Conservation (phyloP, 2,888 invertebrate species). For the Parnassius orleans region DNA sequence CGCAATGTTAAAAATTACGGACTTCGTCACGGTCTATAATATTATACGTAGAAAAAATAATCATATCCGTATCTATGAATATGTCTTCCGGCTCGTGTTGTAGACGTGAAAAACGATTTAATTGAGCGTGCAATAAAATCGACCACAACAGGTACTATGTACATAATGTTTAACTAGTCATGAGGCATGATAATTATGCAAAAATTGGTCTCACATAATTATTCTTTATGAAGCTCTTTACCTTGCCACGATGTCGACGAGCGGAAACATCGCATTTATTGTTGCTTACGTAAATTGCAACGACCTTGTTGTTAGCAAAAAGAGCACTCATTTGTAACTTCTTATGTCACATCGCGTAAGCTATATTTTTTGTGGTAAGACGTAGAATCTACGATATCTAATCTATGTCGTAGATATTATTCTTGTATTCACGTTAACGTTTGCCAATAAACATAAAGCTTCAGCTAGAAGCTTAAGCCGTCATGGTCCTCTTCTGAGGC, state of each 20-base stretch:
- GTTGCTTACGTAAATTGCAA: slow-evolving; percentile 13
- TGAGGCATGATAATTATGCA: slow-evolving; percentile 2
- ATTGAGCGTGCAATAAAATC: not conserved
- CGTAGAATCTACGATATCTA: too few relatives aligned
- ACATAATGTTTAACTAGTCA: too few relatives aligned
- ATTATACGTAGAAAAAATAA: not conserved
- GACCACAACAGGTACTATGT: not conserved
- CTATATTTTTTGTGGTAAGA: not conserved
- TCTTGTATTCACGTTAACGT: not conserved
- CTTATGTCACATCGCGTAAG: slow-evolving; percentile 19
- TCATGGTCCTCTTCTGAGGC: too few relatives aligned
- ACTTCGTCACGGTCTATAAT: too few relatives aligned
- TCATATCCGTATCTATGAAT: too few relatives aligned
- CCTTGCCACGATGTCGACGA: slow-evolving; percentile 21
- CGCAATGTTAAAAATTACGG: too few relatives aligned
- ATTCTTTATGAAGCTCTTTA: slow-evolving; percentile 21
- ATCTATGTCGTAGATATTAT: too few relatives aligned
- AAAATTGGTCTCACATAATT: slow-evolving; percentile 9
- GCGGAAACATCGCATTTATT: slow-evolving; percentile 18
- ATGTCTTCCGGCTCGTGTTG: too few relatives aligned
- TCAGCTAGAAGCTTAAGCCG: too few relatives aligned
- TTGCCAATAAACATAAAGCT: too few relatives aligned
- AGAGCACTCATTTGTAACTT: slow-evolving; percentile 8
- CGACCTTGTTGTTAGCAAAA: slow-evolving; percentile 18
- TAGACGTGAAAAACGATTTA: not conserved